These are phyloP conservation scores for Ciconia nigra DNA, from an alignment of 2,797 vertebrate genomes.

Conservation along the genomic window DNA sequence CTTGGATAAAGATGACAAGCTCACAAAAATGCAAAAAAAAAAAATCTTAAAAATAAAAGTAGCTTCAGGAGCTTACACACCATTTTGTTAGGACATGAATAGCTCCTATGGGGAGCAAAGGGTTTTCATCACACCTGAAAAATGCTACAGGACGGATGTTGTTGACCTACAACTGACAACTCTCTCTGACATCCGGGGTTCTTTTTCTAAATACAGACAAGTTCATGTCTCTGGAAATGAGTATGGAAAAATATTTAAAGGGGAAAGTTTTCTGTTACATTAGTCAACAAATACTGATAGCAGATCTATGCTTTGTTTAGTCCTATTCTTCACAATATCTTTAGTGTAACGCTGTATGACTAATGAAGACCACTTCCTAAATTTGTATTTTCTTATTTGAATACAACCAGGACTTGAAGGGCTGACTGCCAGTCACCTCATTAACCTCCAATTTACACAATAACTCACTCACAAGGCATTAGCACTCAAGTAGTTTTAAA, in stretches of 20 bases:
- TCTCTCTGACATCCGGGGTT: neutral
- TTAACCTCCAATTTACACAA: neutral
- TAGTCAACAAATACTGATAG: neutral
- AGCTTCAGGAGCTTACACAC: neutral
- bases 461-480: neutral
- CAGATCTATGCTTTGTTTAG: neutral
- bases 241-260: neutral
- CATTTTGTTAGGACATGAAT: neutral
- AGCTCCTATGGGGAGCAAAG: neutral
- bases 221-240: neutral
- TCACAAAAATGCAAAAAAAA: neutral
- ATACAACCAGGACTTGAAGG: neutral
- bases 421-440: neutral
- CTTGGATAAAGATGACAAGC: neutral
- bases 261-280: neutral
- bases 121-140: neutral
- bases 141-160: neutral
- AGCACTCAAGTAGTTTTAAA: neutral
- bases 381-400: neutral
- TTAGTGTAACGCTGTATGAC: neutral
- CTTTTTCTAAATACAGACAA: neutral
- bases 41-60: neutral
- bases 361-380: neutral
- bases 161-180: neutral
- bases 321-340: neutral